phyloP scores from a whole-genome alignment of 2,797 vertebrate genomes.

The Acanthopagrus latus region DNA sequence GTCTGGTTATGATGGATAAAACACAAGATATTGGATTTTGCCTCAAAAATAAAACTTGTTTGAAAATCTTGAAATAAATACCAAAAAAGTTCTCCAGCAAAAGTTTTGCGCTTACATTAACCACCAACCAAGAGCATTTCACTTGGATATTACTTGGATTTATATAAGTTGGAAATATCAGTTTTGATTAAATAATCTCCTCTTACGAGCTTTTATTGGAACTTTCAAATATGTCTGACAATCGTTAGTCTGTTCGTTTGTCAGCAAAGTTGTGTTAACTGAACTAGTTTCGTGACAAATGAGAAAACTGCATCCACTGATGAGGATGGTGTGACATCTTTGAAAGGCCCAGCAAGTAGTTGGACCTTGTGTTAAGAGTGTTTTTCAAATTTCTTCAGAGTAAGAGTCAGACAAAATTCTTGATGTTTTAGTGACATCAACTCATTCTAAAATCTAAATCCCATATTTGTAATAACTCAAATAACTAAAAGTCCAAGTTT shows the following conservation, averaged over 20 bases:
- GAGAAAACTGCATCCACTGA: not conserved
- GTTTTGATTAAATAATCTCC: not conserved
- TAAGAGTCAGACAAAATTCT: not conserved
- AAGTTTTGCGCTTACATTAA: not conserved
- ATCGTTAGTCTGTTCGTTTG: not conserved
- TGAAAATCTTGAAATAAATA: conserved; percentile 8
- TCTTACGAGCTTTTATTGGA: not conserved
- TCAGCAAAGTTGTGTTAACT: not conserved
- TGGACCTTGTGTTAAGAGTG: not conserved
- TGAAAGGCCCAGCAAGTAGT: not conserved
- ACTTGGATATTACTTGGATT: not conserved
- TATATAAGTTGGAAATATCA: not conserved
- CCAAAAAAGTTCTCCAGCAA: not conserved
- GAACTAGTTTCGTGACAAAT: not conserved
- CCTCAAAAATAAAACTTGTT: not conserved
- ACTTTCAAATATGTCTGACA: not conserved
- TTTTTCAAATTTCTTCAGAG: not conserved
- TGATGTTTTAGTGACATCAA: not conserved
- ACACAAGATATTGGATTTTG: conserved; percentile 3
- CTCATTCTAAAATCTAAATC: not conserved
- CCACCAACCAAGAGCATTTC: not conserved
- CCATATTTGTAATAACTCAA: not conserved
- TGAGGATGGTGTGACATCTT: not conserved
- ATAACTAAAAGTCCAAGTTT: not conserved
- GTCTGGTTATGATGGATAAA: not conserved